These are phyloP conservation scores for Corythucha ciliata DNA, from an alignment of 2,888 invertebrate genomes.

Conservation along the genomic window DNA sequence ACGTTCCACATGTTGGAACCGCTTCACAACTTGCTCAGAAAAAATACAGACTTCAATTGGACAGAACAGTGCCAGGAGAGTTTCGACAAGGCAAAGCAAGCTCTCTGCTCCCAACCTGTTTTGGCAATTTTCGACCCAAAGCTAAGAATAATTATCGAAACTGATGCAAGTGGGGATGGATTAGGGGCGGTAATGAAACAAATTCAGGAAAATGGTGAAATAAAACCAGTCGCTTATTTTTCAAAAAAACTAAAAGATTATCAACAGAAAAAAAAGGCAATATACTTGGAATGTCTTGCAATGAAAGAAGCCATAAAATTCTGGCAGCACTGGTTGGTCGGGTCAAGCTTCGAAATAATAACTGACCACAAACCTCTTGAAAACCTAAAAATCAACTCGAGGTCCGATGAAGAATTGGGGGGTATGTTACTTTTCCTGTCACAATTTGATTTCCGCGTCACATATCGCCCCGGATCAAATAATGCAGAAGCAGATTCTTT, in stretches of 20 bases:
- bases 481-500: constrained; percentile 33
- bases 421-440: constrained; percentile 30
- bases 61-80: constrained; percentile 11
- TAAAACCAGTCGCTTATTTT: constrained; percentile 22
- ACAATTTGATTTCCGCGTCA: constrained; percentile 31
- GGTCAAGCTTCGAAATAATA: constrained; percentile 19
- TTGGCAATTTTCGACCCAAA: constrained; percentile 35
- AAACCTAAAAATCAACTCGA: constrained; percentile 29
- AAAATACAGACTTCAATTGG: constrained; percentile 20
- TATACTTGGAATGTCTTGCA: constrained; percentile 23
- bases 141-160: constrained; percentile 12
- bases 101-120: constrained; percentile 33
- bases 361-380: constrained; percentile 30
- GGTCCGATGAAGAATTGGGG: constrained; percentile 31
- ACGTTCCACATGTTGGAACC: constrained; percentile 12
- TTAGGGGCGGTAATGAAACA: constrained; percentile 34
- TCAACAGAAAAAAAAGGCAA: constrained; percentile 25
- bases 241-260: constrained; percentile 26
- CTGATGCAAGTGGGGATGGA: constrained; percentile 35
- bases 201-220: constrained; percentile 16
- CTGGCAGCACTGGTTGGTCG: constrained; percentile 25
- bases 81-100: constrained; percentile 15
- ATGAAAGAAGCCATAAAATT: constrained; percentile 25
- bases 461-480: constrained; percentile 29
- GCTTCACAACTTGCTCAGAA: constrained; percentile 22